Evolutionary conservation across 64 coral and sea anemone species (phyloP), one percentile per base, ranked within the genome.

Genomic region (Dendrophyllia cribrosa): DNA sequence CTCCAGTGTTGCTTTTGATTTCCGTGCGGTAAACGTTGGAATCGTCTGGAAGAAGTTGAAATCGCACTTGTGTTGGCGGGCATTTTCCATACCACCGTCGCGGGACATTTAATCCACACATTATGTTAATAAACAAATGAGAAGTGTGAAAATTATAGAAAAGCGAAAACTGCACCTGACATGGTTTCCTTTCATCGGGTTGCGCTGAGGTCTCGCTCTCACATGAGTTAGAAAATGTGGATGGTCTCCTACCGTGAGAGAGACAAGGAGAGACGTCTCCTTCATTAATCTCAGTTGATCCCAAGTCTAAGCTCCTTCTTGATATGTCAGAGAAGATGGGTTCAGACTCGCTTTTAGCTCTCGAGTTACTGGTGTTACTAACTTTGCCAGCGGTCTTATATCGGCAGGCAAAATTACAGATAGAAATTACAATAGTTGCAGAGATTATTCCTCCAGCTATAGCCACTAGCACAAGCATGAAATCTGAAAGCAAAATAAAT

Each of bases 41-140:
- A 13, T 90, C 89, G 66, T 96, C 95, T 45, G 95, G 95, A 0
- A 96, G 87, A 62, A 96, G 81, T 73, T 96, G 95, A 13, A 96
- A 92, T 52, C 95, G 95, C n/a, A 96, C 95, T 88, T 96, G 95
- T 86, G 95, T 93, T 3, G 90, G 79, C 0, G 95, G 91, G 64
- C 25, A 74, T 63, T 88, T 88, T 71, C 86, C 95, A 64, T 96
- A 88, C 95, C 95, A 96, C 2, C 95, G 91, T 23, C 68, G 25
- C 2, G 91, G 91, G 20, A 96, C 91, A 65, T 90, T 90, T 5
- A 96, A 74, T 1, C 91, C 95, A 46, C 95, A 96, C 44, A 96
- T 96, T 48, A 96, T 87, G 13, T 96, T 79, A 86, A 96, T 87
- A 23, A 90, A 93, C 23, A 96, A 65, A 49, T 58, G 95, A 65